These are phyloP conservation scores for Coronaproctus castanopsis DNA, from an alignment of 2,888 invertebrate species.

Conservation along the genomic window DNA sequence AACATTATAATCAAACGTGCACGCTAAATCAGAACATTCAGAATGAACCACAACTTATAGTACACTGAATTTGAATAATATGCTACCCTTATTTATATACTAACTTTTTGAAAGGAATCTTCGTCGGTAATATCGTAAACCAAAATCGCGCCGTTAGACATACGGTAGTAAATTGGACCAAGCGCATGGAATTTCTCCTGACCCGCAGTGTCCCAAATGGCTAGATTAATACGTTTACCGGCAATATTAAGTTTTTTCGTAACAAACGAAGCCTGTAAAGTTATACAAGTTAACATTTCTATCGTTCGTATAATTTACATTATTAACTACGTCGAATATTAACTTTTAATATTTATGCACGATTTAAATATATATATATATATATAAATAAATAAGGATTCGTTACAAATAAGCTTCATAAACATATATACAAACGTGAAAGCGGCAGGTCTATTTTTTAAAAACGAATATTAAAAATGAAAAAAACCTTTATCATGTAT, in stretches of 20 bases:
- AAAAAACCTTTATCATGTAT: too few relatives aligned
- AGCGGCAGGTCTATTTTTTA: too few relatives aligned
- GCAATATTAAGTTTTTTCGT: constrained; percentile 81
- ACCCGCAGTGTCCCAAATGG: constrained; percentile 97
- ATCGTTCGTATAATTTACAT: not conserved
- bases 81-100: too few relatives aligned
- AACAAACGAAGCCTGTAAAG: constrained; percentile 75
- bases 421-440: too few relatives aligned
- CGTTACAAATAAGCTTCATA: too few relatives aligned
- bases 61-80: too few relatives aligned
- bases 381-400: not conserved
- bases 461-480: too few relatives aligned
- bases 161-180: constrained; percentile 93
- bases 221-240: constrained; percentile 69
- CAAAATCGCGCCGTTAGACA: constrained; percentile 89
- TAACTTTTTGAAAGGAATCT: constrained; percentile 82
- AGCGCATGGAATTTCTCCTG: constrained; percentile 93
- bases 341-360: not conserved
- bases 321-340: not conserved
- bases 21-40: too few relatives aligned
- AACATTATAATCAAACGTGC: too few relatives aligned
- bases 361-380: too few relatives aligned
- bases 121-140: constrained; percentile 97
- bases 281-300: not conserved
- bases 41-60: too few relatives aligned